A percentile compares a stretch with the other conserved stretches of the same genome.
Conservation (phyloP, 2,888 invertebrate genomes). For the Physocephala rufipes region DNA sequence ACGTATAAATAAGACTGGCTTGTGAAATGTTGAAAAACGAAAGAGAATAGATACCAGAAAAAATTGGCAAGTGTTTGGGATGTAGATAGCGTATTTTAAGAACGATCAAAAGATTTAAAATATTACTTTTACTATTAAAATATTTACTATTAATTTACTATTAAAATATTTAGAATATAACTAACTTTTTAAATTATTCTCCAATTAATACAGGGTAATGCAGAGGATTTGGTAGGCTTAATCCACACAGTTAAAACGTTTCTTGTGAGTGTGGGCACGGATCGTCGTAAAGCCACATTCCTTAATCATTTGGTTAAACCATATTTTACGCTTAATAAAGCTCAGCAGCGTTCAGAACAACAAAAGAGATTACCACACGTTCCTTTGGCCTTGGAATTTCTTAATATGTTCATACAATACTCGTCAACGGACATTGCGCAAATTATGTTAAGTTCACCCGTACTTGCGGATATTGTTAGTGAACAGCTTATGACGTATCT, state of each 20-base stretch:
- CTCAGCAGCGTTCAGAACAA: constrained; percentile 34
- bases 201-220: constrained; percentile 38
- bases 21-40: not conserved
- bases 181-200: not conserved
- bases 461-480: constrained; percentile 61
- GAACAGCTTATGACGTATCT: constrained; percentile 60
- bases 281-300: constrained; percentile 57
- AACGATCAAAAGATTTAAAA: too few species aligned
- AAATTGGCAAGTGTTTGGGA: too few species aligned
- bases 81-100: too few species aligned
- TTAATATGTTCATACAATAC: constrained; percentile 61
- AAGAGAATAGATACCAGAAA: too few species aligned
- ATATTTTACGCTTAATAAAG: constrained; percentile 51
- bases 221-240: constrained; percentile 55
- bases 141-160: too few species aligned
- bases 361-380: constrained; percentile 46
- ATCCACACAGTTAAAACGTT: constrained; percentile 62
- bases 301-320: constrained; percentile 57
- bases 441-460: constrained; percentile 60
- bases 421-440: constrained; percentile 58
- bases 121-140: too few species aligned
- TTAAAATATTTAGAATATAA: too few species aligned
- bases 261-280: constrained; percentile 57
- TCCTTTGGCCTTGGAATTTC: constrained; percentile 59
- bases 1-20: not conserved